A percentile compares a stretch with the other conserved stretches of the same genome.
These are phyloP conservation scores for Pocillopora meandrina DNA, from an alignment of 92 coral and sea anemone genomes.

Conservation along the genomic window DNA sequence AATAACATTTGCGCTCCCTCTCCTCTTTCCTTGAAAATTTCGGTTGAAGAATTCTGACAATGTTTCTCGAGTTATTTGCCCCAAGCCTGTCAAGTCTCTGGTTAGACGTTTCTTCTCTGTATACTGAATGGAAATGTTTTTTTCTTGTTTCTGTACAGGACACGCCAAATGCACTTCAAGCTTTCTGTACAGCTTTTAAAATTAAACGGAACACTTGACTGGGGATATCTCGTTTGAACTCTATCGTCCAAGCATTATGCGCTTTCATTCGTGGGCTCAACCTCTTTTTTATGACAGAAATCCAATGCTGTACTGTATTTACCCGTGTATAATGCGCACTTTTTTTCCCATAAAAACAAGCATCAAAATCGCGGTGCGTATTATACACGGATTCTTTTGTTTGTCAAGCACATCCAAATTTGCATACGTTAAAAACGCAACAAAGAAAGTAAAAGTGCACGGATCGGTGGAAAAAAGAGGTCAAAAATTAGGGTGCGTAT, in stretches of 20 bases:
- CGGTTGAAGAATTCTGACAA: background rate
- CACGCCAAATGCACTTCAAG: slow-evolving; percentile 53
- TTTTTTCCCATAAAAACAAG: too few species aligned
- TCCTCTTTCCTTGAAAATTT: too few species aligned
- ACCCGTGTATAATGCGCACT: too few species aligned
- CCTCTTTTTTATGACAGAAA: slow-evolving; percentile 43
- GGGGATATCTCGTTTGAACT: slow-evolving; percentile 48
- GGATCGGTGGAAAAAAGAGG: too few species aligned
- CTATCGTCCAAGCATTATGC: slow-evolving; percentile 65
- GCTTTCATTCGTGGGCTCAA: slow-evolving; percentile 49
- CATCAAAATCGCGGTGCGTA: too few species aligned
- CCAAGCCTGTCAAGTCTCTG: slow-evolving; percentile 56
- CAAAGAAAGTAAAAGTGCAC: too few species aligned
- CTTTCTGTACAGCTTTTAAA: slow-evolving; percentile 38
- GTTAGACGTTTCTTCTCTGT: slow-evolving; percentile 56
- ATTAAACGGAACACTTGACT: slow-evolving; percentile 48
- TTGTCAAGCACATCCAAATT: too few species aligned
- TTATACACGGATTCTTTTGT: too few species aligned
- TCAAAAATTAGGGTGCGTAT: too few species aligned
- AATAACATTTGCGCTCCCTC: too few species aligned
- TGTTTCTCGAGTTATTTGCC: slow-evolving; percentile 32
- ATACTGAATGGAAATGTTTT: slow-evolving; percentile 25
- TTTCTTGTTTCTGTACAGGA: slow-evolving; percentile 36
- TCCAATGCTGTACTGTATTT: slow-evolving; percentile 50
- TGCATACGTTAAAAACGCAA: too few species aligned